A percentile compares a stretch with the other conserved stretches of the same genome.
phyloP scores from a whole-genome alignment of 2,113 vertebrate species.

The Amphiprion ocellaris region DNA sequence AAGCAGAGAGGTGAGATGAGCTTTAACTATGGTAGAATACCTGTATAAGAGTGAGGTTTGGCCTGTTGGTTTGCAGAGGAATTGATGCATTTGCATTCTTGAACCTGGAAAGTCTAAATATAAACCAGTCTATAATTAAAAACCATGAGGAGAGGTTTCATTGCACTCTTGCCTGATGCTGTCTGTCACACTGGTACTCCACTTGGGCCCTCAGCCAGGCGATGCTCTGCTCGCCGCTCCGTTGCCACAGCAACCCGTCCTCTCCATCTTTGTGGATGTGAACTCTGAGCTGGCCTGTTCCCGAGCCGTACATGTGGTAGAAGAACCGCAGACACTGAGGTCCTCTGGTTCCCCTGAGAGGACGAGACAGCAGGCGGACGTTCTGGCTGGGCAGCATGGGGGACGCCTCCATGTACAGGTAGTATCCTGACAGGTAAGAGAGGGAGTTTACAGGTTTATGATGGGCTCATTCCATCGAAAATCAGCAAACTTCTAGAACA shows the following conservation, averaged over 20 bases:
- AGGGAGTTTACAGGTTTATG: not conserved
- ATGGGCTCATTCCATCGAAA: too few species aligned
- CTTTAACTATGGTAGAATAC: too few species aligned
- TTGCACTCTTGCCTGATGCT: slow-evolving; percentile 87
- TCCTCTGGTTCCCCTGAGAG: slow-evolving; percentile 85
- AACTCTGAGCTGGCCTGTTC: slow-evolving; percentile 90
- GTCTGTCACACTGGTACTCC: slow-evolving; percentile 87
- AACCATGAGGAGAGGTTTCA: not conserved
- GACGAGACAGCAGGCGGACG: slow-evolving; percentile 84
- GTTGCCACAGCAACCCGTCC: slow-evolving; percentile 89
- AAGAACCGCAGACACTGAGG: slow-evolving; percentile 92
- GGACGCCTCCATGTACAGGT: slow-evolving; percentile 95
- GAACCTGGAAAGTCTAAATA: not conserved
- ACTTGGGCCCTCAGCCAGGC: slow-evolving; percentile 90
- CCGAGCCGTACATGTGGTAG: slow-evolving; percentile 96
- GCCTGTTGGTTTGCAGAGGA: too few species aligned
- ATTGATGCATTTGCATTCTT: too few species aligned
- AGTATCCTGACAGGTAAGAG: slow-evolving; percentile 86
- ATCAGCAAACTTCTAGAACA: too few species aligned
- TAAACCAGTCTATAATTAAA: not conserved
- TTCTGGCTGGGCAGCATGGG: slow-evolving; percentile 90
- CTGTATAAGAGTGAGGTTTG: too few species aligned
- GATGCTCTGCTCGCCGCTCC: slow-evolving; percentile 91
- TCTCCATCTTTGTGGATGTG: slow-evolving; percentile 80
- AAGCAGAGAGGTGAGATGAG: too few species aligned